phyloP scores from a whole-genome alignment of 2,113 vertebrate genomes.

The Mirounga angustirostris region DNA sequence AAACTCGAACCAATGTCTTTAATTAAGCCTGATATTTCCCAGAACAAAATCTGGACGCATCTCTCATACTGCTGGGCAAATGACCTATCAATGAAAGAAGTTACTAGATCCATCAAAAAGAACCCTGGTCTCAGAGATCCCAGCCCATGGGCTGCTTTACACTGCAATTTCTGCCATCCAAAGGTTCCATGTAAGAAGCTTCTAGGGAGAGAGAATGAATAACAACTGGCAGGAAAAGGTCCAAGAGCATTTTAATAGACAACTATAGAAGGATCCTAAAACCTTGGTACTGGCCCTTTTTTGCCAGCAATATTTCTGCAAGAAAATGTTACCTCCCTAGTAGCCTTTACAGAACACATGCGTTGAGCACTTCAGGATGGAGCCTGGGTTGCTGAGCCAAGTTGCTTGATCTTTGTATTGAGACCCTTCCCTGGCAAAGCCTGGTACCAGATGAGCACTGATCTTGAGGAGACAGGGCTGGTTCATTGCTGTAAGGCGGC shows the following conservation, averaged over 20 bases:
- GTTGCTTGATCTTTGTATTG: background rate
- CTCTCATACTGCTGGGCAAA: background rate
- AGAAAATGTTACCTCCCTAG: background rate
- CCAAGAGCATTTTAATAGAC: background rate
- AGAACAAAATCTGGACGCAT: background rate
- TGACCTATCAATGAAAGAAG: background rate
- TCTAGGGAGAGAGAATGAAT: background rate
- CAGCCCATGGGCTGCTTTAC: background rate
- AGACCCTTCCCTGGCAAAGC: background rate
- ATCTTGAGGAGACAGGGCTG: background rate
- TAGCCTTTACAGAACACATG: background rate
- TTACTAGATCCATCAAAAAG: background rate
- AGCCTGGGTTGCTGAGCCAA: background rate
- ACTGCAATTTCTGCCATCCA: background rate
- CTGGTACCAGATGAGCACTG: background rate
- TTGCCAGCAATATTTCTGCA: constrained; percentile 2
- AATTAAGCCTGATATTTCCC: constrained; percentile 51
- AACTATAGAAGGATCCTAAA: background rate
- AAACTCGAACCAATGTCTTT: constrained; percentile 31
- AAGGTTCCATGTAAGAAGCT: background rate
- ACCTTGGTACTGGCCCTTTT: background rate
- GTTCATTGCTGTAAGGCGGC: background rate
- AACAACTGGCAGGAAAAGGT: background rate
- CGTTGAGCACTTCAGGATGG: background rate
- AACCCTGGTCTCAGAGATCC: background rate